Evolutionary conservation across 37 sponge, comb jelly and placozoan genomes (phyloP).

Genomic region (Halichondria panicea): DNA sequence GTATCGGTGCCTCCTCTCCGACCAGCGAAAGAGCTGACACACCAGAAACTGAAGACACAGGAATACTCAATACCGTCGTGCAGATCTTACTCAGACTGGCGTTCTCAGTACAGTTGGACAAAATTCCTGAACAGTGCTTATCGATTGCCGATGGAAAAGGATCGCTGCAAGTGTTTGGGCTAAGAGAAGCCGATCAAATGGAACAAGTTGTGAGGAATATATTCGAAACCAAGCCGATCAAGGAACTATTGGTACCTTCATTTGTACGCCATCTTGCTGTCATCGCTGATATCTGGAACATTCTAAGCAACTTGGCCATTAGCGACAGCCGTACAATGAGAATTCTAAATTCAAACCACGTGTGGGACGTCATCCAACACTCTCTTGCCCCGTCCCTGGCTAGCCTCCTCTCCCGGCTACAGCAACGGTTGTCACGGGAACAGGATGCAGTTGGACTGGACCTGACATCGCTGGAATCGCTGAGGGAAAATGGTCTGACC

Average conservation of each 20-base stretch:
- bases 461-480: neutral
- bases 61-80: constrained; percentile 19
- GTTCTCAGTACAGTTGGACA: constrained; percentile 15
- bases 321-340: neutral
- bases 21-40: neutral
- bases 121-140: constrained; percentile 24
- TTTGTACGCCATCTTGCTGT: constrained; percentile 39
- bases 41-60: neutral
- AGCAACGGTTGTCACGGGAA: constrained; percentile 13
- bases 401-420: constrained; percentile 22
- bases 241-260: constrained; percentile 5
- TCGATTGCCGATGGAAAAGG: constrained; percentile 24
- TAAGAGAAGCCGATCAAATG: constrained; percentile 20
- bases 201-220: constrained; percentile 19
- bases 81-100: constrained; percentile 41
- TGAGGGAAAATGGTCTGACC: constrained; percentile 31
- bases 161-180: constrained; percentile 8
- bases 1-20: neutral
- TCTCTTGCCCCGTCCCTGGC: constrained; percentile 32
- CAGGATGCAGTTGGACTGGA: neutral
- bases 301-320: constrained; percentile 11
- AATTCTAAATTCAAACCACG: constrained; percentile 28
- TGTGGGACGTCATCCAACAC: constrained; percentile 40
- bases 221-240: constrained; percentile 29
- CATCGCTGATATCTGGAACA: constrained; percentile 40